A percentile compares a stretch with the other conserved stretches of the same genome.
Evolutionary conservation across 1,140 invertebrate species (phyloP).

Genomic region (Helicoverpa zea): DNA sequence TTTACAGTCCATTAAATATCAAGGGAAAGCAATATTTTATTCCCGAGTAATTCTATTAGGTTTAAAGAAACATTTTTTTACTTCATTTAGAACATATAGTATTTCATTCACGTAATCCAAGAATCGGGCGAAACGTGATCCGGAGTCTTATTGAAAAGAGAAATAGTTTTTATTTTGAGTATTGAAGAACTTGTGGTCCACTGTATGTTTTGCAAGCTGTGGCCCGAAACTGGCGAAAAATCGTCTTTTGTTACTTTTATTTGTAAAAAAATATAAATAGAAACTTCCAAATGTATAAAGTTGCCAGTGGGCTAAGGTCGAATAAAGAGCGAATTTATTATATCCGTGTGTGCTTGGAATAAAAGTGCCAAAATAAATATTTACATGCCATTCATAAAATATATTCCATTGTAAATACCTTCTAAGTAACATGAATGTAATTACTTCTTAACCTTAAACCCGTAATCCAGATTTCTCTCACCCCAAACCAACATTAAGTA

Average conservation of each 20-base stretch:
- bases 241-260: background rate
- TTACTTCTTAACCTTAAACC: no score
- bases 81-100: background rate
- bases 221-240: background rate
- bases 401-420: no score
- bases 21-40: constrained; percentile 15
- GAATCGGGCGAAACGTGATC: constrained; percentile 30
- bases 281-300: background rate
- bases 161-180: constrained; percentile 17
- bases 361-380: background rate
- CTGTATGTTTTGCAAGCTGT: constrained; percentile 12
- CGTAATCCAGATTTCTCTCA: no score
- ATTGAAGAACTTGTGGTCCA: constrained; percentile 25
- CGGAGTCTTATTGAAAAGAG: constrained; percentile 27
- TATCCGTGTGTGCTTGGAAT: no score
- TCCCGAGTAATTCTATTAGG: constrained; percentile 2
- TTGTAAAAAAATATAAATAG: background rate
- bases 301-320: no score
- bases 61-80: constrained; percentile 11
- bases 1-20: constrained; percentile 38
- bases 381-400: background rate
- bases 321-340: background rate
- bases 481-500: no score
- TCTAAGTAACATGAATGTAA: no score
- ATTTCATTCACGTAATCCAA: constrained; percentile 33